Evolutionary conservation across 2,797 vertebrate genomes (phyloP).

Genomic region (Trachurus trachurus): DNA sequence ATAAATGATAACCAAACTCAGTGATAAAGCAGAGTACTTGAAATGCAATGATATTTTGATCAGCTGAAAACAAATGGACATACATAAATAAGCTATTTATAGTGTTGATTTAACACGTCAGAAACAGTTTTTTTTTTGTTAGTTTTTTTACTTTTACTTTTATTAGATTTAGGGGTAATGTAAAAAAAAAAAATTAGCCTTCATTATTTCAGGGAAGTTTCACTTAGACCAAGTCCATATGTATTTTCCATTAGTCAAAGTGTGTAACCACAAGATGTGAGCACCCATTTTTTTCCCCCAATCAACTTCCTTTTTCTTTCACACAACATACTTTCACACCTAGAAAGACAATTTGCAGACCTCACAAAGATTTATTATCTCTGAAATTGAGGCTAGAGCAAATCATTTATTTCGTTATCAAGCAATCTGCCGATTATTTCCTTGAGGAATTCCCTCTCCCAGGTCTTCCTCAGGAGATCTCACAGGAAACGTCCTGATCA

Average conservation of each 20-base stretch:
- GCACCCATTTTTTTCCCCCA: neutral
- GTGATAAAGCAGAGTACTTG: neutral
- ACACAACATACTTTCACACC: neutral
- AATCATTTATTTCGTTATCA: neutral
- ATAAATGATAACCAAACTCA: neutral
- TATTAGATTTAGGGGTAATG: neutral
- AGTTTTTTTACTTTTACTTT: too few relatives aligned
- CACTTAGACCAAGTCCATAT: neutral
- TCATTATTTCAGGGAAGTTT: neutral
- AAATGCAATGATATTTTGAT: neutral
- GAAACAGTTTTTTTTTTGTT: too few relatives aligned
- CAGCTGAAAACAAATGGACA: neutral
- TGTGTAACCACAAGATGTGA: neutral
- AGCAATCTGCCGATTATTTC: neutral
- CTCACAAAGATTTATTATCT: neutral
- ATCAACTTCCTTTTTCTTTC: neutral
- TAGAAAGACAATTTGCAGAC: neutral
- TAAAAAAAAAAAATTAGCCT: neutral
- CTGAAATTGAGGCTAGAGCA: neutral
- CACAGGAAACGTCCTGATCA: too few relatives aligned
- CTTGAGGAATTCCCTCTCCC: neutral
- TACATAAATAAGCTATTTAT: neutral
- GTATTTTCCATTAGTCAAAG: neutral
- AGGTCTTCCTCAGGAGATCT: neutral
- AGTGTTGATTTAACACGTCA: neutral